Evolutionary conservation across 2,113 vertebrate genomes (phyloP), one percentile per base, ranked within the genome.

Genomic region (Clinocottus analis): DNA sequence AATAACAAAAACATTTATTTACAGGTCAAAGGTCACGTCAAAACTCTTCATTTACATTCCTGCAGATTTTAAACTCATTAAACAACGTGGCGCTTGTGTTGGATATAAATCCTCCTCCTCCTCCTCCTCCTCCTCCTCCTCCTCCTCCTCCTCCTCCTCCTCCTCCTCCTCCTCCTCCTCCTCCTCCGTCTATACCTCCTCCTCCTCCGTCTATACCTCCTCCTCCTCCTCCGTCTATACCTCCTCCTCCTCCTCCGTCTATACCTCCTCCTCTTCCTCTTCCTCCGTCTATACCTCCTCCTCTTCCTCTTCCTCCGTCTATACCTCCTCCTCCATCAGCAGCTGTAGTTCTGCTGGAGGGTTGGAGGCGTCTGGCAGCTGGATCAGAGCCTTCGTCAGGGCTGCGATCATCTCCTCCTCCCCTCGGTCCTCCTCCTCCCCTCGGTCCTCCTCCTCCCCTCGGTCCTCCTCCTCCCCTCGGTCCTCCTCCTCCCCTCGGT

Each of bases 361-460:
- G 2, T 39, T 23, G 21, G 17, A 19, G 7, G 21, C 21, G 23
- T 81, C 82, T 4, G 17, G 17, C 4, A 23, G 77, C 7, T 94
- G 90, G 29, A 94, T 80, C 56, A 99, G 95, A 39, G 93, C 91
- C 72, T 93, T 86, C 47, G 95, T 96, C 17, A 99, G 85, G 0
- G 90, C 74, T 1, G 77, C 31, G 0, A 96, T 94, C 9, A 98
- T 91, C 87, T 93, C 91, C 21, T 93, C 94, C 88, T 90, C 95
- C 85, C 90, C 82, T 0, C 89, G 90, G 13, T 93, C 92, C 0
- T 94, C 94, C n/a, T n/a, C n/a, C 0, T 90, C 95, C 85, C 90
- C 82, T 0, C 89, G 90, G 13, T 31, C 29, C 29, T 43, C 41
- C 41, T n/a, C n/a, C n/a, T 90, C 95, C 85, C 90, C 82, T 0